Conservation (phyloP, 2,888 invertebrate species). For the Stenodera caucasica region DNA sequence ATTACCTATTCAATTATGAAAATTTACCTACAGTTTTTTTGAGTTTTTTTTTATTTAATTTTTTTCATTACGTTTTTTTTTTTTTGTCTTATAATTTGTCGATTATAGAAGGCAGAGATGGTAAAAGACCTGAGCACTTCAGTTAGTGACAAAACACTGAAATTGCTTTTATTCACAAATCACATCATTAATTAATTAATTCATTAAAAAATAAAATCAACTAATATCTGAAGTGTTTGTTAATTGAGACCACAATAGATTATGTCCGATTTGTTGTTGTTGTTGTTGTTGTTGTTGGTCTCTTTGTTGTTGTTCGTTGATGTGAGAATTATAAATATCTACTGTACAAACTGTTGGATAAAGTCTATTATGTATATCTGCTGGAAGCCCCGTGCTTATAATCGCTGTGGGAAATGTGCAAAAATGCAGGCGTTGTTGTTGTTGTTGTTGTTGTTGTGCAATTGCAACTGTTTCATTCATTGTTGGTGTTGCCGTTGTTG, state of each 20-base stretch:
- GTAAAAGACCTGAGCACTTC: conserved; percentile 55
- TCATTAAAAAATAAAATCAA: conserved; percentile 30
- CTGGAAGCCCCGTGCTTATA: conserved; percentile 40
- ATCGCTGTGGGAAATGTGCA: conserved; percentile 39
- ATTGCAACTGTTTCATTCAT: conserved; percentile 18
- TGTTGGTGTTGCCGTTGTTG: conserved; percentile 32
- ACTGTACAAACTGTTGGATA: conserved; percentile 22
- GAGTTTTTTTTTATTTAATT: background rate
- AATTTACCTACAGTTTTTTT: conserved; percentile 19
- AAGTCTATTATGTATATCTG: conserved; percentile 27
- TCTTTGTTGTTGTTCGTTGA: conserved; percentile 44
- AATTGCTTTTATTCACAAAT: conserved; percentile 35
- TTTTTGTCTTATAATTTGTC: conserved; percentile 7
- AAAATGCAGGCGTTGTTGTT: conserved; percentile 30
- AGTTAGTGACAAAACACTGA: conserved; percentile 38
- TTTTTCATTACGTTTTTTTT: conserved; percentile 3
- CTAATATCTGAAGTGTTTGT: conserved; percentile 25
- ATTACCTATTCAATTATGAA: conserved; percentile 26
- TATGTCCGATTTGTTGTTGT: background rate
- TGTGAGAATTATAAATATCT: conserved; percentile 34
- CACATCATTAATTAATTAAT: conserved; percentile 7
- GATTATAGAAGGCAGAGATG: conserved; percentile 51
- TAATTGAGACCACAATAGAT: conserved; percentile 20
- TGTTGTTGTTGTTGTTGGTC: conserved; percentile 30
- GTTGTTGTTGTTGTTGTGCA: conserved; percentile 27